Evolutionary conservation across 2,113 vertebrate genomes (phyloP).

Genomic region (Siphamia tubifer): DNA sequence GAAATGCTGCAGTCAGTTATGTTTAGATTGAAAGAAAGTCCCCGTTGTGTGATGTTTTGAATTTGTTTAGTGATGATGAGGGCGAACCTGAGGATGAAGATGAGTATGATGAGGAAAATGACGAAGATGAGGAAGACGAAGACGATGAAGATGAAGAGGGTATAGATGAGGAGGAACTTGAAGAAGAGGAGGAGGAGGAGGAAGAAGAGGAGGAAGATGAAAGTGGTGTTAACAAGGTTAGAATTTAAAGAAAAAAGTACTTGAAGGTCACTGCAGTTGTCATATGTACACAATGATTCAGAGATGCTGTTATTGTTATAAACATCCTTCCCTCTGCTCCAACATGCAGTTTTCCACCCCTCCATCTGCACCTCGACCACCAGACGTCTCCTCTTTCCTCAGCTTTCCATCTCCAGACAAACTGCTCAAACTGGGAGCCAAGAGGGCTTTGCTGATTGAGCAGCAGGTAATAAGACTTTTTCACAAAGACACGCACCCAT

Average conservation of each 20-base stretch:
- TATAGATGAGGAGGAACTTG: slow-evolving; percentile 30
- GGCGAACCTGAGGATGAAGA: slow-evolving; percentile 74
- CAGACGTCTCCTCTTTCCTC: slow-evolving; percentile 89
- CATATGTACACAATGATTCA: no score
- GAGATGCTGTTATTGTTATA: no score
- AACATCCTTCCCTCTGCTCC: neutral
- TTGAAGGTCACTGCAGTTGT: no score
- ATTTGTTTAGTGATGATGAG: slow-evolving; percentile 75
- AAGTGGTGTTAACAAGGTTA: slow-evolving; percentile 60
- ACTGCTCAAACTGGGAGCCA: slow-evolving; percentile 88
- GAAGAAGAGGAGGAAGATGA: slow-evolving; percentile 45
- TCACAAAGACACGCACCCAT: neutral
- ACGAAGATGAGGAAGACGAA: slow-evolving; percentile 14
- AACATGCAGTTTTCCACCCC: slow-evolving; percentile 80
- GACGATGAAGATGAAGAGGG: slow-evolving; percentile 19
- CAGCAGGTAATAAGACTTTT: slow-evolving; percentile 82
- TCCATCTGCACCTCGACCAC: slow-evolving; percentile 72
- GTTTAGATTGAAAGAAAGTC: no score
- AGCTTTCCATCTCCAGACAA: slow-evolving; percentile 94
- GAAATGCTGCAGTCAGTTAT: no score
- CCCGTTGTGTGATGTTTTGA: neutral
- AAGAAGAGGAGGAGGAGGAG: slow-evolving; percentile 43
- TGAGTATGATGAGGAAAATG: slow-evolving; percentile 19
- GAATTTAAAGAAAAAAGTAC: no score
- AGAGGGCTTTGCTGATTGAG: slow-evolving; percentile 85